Base-by-base conservation (phyloP, 2,113 vertebrate genomes). In the Crotophaga sulcirostris region DNA sequence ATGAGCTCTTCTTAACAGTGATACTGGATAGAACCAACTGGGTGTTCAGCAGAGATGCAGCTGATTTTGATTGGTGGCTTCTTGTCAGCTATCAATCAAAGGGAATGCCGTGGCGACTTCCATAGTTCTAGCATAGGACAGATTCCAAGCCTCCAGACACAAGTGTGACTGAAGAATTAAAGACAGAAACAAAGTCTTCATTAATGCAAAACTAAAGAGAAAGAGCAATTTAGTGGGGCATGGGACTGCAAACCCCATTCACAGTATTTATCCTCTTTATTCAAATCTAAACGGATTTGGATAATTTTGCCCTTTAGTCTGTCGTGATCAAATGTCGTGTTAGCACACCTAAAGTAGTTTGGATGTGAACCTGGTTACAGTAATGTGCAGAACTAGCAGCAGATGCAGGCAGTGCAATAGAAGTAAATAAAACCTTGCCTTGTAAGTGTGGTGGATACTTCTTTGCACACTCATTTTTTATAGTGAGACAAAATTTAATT, bases 71-170 rank as follows among this genome's bases (percentile, higher is more conserved):
- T 4, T 29, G 31, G n/a, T n/a, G n/a, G n/a, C n/a, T n/a, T n/a
- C n/a, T n/a, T n/a, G n/a, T n/a, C n/a, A n/a, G n/a, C n/a, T n/a
- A n/a, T n/a, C n/a, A n/a, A n/a, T n/a, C n/a, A n/a, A n/a, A n/a
- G n/a, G 64, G 23, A 77, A 16, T 0, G 1, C 18, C 0, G 0
- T 1, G 2, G 69, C 47, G 70, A 3, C 24, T 51, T 28, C 26
- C 18, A 0, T 19, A 44, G 17, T 67, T 70, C 64, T 55, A 51
- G 55, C 8, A 1, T 1, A 63, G 31, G 47, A 44, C 60, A 55
- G 52, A 79, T 75, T 29, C 18, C 21, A 64, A 84, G 70, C 55
- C 56, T 88, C 38, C 42, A 20, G 70, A 69, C 19, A 19, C 1
- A 0, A 72, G 49, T 24, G 29, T n/a, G 44, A 60, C 6, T 36